A percentile compares a stretch with the other conserved stretches of the same genome.
phyloP scores from a whole-genome alignment of 2,888 invertebrate genomes.

The Thereva unica region DNA sequence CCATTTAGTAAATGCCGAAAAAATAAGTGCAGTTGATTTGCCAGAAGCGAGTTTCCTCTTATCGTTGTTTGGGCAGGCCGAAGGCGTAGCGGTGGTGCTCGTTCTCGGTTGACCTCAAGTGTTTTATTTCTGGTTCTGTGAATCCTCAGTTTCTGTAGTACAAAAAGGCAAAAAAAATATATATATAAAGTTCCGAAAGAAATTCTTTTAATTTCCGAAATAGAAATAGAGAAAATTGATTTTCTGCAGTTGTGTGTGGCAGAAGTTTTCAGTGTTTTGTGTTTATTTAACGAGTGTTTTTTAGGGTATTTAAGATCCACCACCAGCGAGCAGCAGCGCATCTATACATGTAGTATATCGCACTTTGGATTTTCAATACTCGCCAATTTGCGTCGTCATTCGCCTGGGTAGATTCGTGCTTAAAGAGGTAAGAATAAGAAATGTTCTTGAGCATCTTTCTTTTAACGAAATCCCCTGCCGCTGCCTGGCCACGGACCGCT shows the following conservation, averaged over 20 bases:
- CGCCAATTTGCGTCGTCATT: constrained; percentile 23
- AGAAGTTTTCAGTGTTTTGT: no score
- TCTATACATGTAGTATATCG: no score
- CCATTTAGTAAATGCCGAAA: constrained; percentile 8
- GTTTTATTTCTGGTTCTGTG: constrained; percentile 31
- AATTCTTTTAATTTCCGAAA: background rate
- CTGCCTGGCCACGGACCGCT: no score
- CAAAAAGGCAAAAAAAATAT: constrained; percentile 6
- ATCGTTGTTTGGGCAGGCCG: constrained; percentile 10
- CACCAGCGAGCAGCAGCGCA: no score
- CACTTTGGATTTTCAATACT: constrained; percentile 1
- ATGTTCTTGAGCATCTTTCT: no score
- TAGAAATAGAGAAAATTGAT: no score
- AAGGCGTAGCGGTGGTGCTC: constrained; percentile 5
- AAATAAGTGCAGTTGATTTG: background rate
- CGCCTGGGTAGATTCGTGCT: constrained; percentile 14
- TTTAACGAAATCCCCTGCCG: no score
- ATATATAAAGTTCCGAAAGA: constrained; percentile 3
- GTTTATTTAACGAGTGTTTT: no score
- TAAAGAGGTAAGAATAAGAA: background rate
- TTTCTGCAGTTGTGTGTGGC: no score
- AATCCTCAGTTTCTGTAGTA: constrained; percentile 13
- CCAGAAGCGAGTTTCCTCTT: background rate
- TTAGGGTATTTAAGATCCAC: no score
- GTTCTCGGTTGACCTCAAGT: constrained; percentile 2